Percentiles rank a stretch among this genome's conserved stretches.
These are phyloP conservation scores for Epizoanthus rinbou DNA, from an alignment of 92 coral and sea anemone species.

Conservation along the genomic window DNA sequence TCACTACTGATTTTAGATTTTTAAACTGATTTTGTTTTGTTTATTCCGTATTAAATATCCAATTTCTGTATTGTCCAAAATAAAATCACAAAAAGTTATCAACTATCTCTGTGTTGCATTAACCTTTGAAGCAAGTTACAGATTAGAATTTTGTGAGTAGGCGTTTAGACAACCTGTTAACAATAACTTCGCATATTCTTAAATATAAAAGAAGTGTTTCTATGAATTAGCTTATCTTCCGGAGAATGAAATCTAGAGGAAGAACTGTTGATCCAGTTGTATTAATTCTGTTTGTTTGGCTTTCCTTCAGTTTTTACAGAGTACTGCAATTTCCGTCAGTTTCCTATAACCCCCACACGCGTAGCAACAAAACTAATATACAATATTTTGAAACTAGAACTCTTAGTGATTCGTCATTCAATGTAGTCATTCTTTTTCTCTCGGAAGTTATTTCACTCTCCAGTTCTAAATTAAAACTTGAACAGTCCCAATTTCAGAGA, in stretches of 20 bases:
- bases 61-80: no score
- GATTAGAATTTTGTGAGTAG: no score
- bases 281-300: slow-evolving; percentile 10
- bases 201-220: no score
- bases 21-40: no score
- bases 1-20: no score
- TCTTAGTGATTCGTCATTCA: slow-evolving; percentile 11
- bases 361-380: background rate
- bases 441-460: slow-evolving; percentile 39
- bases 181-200: no score
- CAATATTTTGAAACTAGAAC: slow-evolving; percentile 9
- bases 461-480: slow-evolving; percentile 25
- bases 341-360: background rate
- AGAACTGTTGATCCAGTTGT: background rate
- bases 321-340: slow-evolving; percentile 36
- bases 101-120: no score
- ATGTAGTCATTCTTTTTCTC: slow-evolving; percentile 21
- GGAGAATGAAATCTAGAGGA: background rate
- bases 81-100: no score
- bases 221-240: background rate
- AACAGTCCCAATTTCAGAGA: background rate
- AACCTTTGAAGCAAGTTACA: no score
- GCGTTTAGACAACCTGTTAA: no score
- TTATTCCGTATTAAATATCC: no score
- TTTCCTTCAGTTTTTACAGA: background rate